phyloP scores from a whole-genome alignment of 1,140 invertebrate species.

The Mesaphorura yosii region DNA sequence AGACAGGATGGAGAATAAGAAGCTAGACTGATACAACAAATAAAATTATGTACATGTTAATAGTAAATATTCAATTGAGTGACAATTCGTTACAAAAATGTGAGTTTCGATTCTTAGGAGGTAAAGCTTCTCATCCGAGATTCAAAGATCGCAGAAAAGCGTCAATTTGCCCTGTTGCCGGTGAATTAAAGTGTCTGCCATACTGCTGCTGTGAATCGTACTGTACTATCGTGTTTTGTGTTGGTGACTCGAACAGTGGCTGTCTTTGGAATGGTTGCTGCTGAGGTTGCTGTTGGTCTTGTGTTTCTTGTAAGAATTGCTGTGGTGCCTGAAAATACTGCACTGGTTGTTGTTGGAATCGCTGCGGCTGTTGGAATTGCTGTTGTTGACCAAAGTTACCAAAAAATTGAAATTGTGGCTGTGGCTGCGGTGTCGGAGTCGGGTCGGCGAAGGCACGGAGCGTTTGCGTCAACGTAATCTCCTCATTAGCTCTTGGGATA shows the following conservation, averaged over 20 bases:
- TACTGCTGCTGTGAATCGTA: slow-evolving; percentile 16
- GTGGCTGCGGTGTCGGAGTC: slow-evolving; percentile 40
- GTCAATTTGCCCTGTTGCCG: slow-evolving; percentile 57
- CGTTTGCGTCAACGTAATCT: slow-evolving; percentile 52
- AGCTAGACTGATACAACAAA: no score
- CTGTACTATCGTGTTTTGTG: neutral
- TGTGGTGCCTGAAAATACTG: neutral
- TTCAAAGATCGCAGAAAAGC: slow-evolving; percentile 62
- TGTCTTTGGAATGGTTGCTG: slow-evolving; percentile 36
- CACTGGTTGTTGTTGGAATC: neutral
- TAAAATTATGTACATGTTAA: no score
- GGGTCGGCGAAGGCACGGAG: slow-evolving; percentile 59
- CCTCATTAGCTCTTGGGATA: slow-evolving; percentile 53
- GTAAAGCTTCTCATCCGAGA: slow-evolving; percentile 35
- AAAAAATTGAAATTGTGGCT: slow-evolving; percentile 42
- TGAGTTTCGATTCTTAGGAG: neutral
- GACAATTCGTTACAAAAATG: neutral
- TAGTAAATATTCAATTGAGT: neutral
- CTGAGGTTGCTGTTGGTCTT: neutral
- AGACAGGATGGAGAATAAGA: no score
- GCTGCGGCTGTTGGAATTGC: neutral
- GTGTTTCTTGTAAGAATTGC: slow-evolving; percentile 38
- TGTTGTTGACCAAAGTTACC: slow-evolving; percentile 55
- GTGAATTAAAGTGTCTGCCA: slow-evolving; percentile 37
- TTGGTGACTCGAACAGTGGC: slow-evolving; percentile 27